Percentiles rank a stretch among this genome's conserved stretches.
phyloP scores from a whole-genome alignment of 1,140 invertebrate genomes.

The Drosophila teissieri region DNA sequence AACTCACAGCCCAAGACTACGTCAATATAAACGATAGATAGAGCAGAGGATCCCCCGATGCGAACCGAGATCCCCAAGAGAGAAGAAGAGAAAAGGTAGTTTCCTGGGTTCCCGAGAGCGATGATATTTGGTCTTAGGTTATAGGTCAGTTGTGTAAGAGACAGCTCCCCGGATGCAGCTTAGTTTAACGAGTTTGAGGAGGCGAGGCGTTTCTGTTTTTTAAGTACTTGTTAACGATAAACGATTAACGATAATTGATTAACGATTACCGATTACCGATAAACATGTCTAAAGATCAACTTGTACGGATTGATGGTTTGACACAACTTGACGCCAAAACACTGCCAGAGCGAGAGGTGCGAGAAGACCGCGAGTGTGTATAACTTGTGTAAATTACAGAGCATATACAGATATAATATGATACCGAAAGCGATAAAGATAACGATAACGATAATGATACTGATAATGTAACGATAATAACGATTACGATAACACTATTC shows the following conservation, averaged over 20 bases:
- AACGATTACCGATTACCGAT: slow-evolving; percentile 33
- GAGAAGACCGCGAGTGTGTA: slow-evolving; percentile 53
- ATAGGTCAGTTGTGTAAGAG: slow-evolving; percentile 38
- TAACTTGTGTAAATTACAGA: slow-evolving; percentile 69
- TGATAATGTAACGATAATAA: slow-evolving; percentile 36
- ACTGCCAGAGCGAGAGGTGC: slow-evolving; percentile 81
- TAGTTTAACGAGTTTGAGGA: slow-evolving; percentile 1
- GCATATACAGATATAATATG: slow-evolving; percentile 39
- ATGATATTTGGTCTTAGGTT: slow-evolving; percentile 26
- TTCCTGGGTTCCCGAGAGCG: slow-evolving; percentile 13
- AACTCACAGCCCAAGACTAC: slow-evolving; percentile 21
- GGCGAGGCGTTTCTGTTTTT: slow-evolving; percentile 53
- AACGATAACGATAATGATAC: slow-evolving; percentile 31
- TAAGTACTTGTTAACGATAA: slow-evolving; percentile 67
- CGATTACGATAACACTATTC: slow-evolving; percentile 39
- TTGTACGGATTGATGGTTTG: slow-evolving; percentile 83
- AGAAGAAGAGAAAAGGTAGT: neutral
- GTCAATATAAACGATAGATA: slow-evolving; percentile 30
- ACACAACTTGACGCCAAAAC: slow-evolving; percentile 84
- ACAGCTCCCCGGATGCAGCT: slow-evolving; percentile 31
- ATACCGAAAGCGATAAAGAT: slow-evolving; percentile 8
- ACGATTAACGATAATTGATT: slow-evolving; percentile 34
- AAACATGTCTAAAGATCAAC: slow-evolving; percentile 71
- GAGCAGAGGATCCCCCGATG: slow-evolving; percentile 1
- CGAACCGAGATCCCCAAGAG: neutral